phyloP scores from a whole-genome alignment of 2,113 vertebrate species.

The Uria lomvia region DNA sequence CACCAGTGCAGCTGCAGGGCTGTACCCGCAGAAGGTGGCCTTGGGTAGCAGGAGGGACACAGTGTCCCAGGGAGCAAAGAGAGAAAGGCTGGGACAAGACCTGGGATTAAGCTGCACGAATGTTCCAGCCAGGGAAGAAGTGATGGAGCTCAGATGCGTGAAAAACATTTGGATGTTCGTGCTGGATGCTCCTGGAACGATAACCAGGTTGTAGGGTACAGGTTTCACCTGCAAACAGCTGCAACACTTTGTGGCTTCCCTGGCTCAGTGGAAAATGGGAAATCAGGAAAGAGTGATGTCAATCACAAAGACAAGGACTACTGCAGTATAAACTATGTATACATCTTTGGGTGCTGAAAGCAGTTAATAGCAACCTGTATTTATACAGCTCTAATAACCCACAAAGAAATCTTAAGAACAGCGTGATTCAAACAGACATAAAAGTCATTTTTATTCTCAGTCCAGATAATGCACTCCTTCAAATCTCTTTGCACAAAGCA shows the following conservation, averaged over 20 bases:
- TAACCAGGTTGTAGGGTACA: not conserved
- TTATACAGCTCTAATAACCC: not conserved
- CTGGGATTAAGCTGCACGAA: not conserved
- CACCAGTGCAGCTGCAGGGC: not conserved
- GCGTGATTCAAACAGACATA: not conserved
- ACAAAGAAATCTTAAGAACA: not conserved
- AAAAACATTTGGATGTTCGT: not conserved
- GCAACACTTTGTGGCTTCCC: not conserved
- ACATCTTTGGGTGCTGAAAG: not conserved
- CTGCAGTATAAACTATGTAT: not conserved
- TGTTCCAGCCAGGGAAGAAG: not conserved
- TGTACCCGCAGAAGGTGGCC: not conserved
- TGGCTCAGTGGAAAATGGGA: not conserved
- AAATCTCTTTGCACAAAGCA: conserved; percentile 6
- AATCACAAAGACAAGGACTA: not conserved
- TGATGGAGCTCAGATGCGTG: not conserved
- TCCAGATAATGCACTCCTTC: not conserved
- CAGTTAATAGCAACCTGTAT: not conserved
- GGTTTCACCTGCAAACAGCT: not conserved
- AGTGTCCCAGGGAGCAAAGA: not conserved
- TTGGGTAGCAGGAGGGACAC: not conserved
- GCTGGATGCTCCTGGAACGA: not conserved
- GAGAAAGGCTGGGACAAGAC: not conserved
- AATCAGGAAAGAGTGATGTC: not conserved
- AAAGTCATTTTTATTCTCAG: not conserved